Evolutionary conservation across 2,113 vertebrate species (phyloP), one percentile per base, ranked within the genome.

Genomic region (Clinocottus analis): DNA sequence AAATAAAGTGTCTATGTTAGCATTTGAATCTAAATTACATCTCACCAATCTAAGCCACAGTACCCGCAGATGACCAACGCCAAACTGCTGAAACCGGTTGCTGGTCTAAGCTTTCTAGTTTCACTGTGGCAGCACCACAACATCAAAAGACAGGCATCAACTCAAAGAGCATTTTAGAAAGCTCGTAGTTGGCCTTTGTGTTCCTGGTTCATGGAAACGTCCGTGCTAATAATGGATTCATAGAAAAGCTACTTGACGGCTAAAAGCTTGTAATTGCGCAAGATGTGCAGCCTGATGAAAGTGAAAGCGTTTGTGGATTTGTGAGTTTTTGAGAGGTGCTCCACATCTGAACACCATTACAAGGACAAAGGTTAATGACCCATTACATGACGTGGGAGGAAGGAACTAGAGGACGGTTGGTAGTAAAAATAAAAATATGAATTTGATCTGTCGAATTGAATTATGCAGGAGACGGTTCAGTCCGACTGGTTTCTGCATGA

Each of bases 341-440:
- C 49, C 67, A 76, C 41, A 63, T 80, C 14, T n/a, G 51, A 73
- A 53, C 60, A 49, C 19, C 12, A 68, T 43, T 67, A 39, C n/a
- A 21, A 68, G 58, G 31, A 41, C 25, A 68, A 75, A 80, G 21
- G 47, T 59, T 51, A 67, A 43, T 37, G 55, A 72, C 21, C 19
- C 11, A 21, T 60, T 43, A 49, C 25, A 65, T 29, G 49, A 65
- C 43, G 64, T 55, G 33, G 49, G 66, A 73, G 76, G 64, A 61
- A 37, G 53, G n/a, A 65, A 29, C 7, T 19, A 60, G 4, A 31
- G 53, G 37, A 51, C 55, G 29, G 55, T 6, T 75, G 43, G 49
- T 29, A 49, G 45, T 41, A 55, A 66, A 75, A 63, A 60, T 35
- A 67, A 27, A 7, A 66, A 58, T n/a, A n/a, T n/a, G n/a, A n/a